Base-by-base conservation (phyloP, 1,140 invertebrate species). In the Phymastichus coffea region DNA sequence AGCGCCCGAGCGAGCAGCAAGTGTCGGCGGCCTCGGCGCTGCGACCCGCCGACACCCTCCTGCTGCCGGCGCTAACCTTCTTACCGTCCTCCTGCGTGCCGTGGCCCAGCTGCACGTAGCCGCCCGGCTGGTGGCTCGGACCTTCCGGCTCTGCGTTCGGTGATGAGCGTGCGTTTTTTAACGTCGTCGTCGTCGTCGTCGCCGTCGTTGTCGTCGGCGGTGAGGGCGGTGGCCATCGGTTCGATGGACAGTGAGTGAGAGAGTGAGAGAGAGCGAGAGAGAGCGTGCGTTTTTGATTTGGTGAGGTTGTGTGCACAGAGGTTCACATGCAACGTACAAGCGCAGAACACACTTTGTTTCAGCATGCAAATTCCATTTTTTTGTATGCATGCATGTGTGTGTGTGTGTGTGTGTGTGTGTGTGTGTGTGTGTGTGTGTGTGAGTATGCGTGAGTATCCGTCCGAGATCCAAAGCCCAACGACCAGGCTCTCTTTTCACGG, bases 51-150 rank as follows among this genome's bases (percentile, higher is more conserved):
- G n/a, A n/a, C n/a, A n/a, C n/a, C n/a, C n/a, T n/a, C n/a, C n/a
- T n/a, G n/a, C n/a, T n/a, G n/a, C n/a, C 44, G 57, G 25, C 19
- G 44, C 46, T 66, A 35, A 47, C 67, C 64, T 56, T 62, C 77
- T 79, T 79, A 78, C 76, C 76, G 63, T 77, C 74, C 66, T 76
- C 68, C 65, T 76, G 67, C n/a, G 48, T 47, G 48, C 75, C 70
- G 61, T 47, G 44, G 12, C 47, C 61, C 20, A 68, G 65, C 47
- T 65, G 66, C 26, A 59, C 52, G 48, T 70, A 69, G 46, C 63
- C 63, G 26, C 43, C 51, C 40, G 25, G 25, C 43, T 23, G 23
- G 53, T 41, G 52, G 41, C 64, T 63, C 17, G 46, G 69, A 48
- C 59, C 66, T 58, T 74, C 68, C 63, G 59, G 47, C 55, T 73